Percentiles rank a stretch among this genome's conserved stretches.
Conservation (phyloP, 2,797 vertebrate genomes). For the Onychomys torridus region DNA sequence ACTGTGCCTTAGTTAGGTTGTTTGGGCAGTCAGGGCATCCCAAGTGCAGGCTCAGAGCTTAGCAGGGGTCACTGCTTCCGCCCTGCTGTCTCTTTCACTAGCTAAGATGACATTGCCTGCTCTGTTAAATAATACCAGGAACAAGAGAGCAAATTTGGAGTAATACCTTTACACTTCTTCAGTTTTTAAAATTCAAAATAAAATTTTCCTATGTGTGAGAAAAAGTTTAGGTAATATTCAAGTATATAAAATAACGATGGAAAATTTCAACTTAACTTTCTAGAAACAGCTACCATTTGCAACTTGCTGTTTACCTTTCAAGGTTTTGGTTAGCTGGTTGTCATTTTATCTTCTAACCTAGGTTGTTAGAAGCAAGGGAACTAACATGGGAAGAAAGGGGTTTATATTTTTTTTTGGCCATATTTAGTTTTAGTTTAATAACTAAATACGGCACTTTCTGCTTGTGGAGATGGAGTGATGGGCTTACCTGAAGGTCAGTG, state of each 20-base stretch:
- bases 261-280: not conserved
- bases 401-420: not conserved
- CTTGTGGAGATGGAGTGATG: not conserved
- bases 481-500: not conserved
- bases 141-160: not conserved
- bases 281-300: not conserved
- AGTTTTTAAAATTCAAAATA: conserved; percentile 6
- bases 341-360: not conserved
- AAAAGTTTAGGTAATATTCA: not conserved
- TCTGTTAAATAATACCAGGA: not conserved
- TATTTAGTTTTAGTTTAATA: conserved; percentile 42
- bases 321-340: conserved; percentile 42
- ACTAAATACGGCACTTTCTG: not conserved
- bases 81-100: not conserved
- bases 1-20: not conserved
- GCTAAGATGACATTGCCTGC: not conserved
- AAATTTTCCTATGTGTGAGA: conserved; percentile 9
- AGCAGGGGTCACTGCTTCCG: not conserved
- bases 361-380: not conserved
- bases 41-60: not conserved
- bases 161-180: not conserved
- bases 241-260: conserved; percentile 3
- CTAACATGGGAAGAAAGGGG: not conserved
- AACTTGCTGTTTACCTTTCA: not conserved
- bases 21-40: not conserved